Evolutionary conservation across 2,888 invertebrate species (phyloP), one percentile per base, ranked within the genome.

Genomic region (Athalia circularis): DNA sequence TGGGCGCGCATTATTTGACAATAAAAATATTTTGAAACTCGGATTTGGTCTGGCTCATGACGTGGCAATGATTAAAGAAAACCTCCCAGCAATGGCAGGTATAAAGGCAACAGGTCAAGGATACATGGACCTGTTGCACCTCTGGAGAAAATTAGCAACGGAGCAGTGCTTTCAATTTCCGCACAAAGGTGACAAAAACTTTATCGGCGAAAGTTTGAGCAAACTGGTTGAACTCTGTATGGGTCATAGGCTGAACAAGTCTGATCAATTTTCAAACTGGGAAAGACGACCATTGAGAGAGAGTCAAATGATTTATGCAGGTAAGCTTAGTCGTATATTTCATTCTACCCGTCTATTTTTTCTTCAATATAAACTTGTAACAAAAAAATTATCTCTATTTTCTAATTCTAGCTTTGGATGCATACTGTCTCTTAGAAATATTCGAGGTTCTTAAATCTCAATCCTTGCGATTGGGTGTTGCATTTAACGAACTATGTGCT

Each of bases 211-310:
- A 80, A 94, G 96, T 81, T 92, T 97, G 45, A 94, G 94, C 85
- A 94, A 94, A 81, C 90, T 97, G 79, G 95, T 96, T 0, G 93
- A 95, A 86, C 91, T 94, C 61, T 96, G 96, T 87, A 93, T 96
- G 86, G 96, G 96, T 5, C 91, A 93, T 77, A 94, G 94, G 65
- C 90, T 98, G 62, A 94, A 96, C 90, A 98, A 98, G 90, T 94
- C 94, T n/a, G 96, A 97, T 90, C 97, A 97, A 87, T 96, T 96
- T 90, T 97, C 97, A 0, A 96, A 97, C 90, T 98, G 97, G 97
- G 96, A 96, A 86, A 93, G 94, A 83, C 92, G 97, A 82, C 97
- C 97, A 8, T 88, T 98, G 75, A 91, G 97, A 68, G 91, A 92
- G 62, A 94, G 94, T 80, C 97, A 98, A 91, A 93, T 96, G 79